phyloP scores from a whole-genome alignment of 2,113 vertebrate species.

The Psilopogon haemacephalus region DNA sequence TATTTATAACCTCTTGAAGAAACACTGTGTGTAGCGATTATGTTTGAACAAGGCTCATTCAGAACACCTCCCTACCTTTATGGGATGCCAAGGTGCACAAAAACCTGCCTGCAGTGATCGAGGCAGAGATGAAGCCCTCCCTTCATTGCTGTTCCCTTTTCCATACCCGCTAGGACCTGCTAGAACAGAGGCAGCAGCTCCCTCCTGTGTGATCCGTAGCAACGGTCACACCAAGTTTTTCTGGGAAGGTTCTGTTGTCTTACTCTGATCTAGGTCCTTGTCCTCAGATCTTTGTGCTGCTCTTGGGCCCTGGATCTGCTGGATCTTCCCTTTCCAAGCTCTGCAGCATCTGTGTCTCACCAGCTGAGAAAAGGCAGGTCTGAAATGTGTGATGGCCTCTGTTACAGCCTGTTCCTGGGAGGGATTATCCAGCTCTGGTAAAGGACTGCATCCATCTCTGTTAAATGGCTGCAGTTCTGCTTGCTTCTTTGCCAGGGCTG shows the following conservation, averaged over 20 bases:
- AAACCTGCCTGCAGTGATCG: not conserved
- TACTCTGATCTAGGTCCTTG: not conserved
- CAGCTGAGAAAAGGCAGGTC: not conserved
- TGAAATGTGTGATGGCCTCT: not conserved
- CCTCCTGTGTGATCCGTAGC: not conserved
- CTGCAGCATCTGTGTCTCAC: not conserved
- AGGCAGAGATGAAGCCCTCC: not conserved
- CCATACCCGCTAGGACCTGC: not conserved
- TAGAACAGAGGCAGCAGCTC: not conserved
- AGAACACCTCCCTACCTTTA: not conserved
- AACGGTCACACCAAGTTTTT: not conserved
- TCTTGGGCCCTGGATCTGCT: not conserved
- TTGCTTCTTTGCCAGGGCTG: not conserved
- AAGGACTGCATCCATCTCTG: not conserved
- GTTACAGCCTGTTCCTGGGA: not conserved
- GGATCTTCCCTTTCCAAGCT: not conserved
- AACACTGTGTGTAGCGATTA: not conserved
- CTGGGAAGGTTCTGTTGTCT: not conserved
- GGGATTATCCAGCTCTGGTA: not conserved
- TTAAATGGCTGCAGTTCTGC: not conserved
- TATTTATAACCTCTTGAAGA: slow-evolving; percentile 52
- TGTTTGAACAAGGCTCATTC: not conserved
- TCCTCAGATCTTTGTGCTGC: not conserved
- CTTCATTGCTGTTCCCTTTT: not conserved
- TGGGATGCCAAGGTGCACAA: not conserved